Base-by-base conservation (phyloP, 2,888 invertebrate genomes). In the Cantharis flavilabris region DNA sequence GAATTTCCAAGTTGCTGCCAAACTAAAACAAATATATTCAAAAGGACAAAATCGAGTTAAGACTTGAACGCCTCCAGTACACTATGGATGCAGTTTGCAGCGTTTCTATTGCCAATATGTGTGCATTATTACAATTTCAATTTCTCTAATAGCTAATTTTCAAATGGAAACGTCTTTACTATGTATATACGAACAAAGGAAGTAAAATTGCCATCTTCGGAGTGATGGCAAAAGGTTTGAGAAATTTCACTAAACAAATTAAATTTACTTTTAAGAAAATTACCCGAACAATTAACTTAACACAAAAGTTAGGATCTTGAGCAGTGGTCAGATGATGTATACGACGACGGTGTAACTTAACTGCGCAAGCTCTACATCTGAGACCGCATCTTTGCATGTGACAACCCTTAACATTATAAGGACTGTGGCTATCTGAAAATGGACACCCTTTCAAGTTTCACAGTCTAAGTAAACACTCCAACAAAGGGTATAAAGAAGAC, bases 371-470 rank as follows among this genome's bases (percentile, higher is more conserved):
- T 79, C 81, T 74, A 70, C 72, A 69, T 77, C 72, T 72, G 70
- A 77, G 81, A 84, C 84, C 84, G 81, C 84, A 83, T 83, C 83
- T 84, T 85, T 84, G 83, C 83, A 84, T 84, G 82, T 82, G 83
- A 84, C 83, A 84, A 82, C 83, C 83, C 82, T 82, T 80, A 79
- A 76, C 78, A 76, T 76, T 71, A 73, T 76, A 78, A 77, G 80
- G 83, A 82, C 81, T 78, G 82, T 80, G 77, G 78, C 76, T 33
- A 77, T 79, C 79, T 74, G 76, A 76, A 72, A 64, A 76, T 78
- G 78, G 77, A 79, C 74, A 73, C 74, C 72, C 71, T 62, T 69
- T 64, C 69, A 71, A 73, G 78, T 26, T 30, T 83, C 84, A 84
- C 84, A 83, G 81, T 84, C 84, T 84, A 80, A 84, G 77, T 70